phyloP scores from a whole-genome alignment of 2,888 invertebrate species.

The Drosophila quinaria region DNA sequence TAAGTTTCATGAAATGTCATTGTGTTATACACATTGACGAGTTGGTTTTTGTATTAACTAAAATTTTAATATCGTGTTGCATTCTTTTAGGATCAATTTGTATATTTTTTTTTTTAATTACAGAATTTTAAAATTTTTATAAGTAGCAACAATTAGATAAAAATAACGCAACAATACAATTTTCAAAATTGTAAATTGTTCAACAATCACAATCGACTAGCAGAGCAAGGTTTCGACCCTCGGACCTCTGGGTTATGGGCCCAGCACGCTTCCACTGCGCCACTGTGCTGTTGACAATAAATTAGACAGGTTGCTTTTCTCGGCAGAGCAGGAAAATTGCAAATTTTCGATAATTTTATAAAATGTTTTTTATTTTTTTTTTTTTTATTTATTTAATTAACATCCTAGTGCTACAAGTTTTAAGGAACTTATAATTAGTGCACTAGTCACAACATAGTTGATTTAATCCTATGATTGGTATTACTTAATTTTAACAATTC shows the following conservation, averaged over 20 bases:
- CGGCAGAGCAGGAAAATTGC: neutral
- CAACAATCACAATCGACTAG: slow-evolving; percentile 25
- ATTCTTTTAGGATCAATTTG: neutral
- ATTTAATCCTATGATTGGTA: too few species aligned
- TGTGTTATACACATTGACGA: neutral
- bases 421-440: too few species aligned
- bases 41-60: neutral
- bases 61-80: neutral
- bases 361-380: too few species aligned
- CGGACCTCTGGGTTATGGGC: slow-evolving; percentile 68
- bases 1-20: neutral
- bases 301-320: too few species aligned
- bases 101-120: too few species aligned
- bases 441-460: too few species aligned
- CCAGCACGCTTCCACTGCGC: slow-evolving; percentile 69
- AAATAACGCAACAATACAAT: neutral
- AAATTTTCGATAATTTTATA: neutral
- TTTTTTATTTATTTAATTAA: too few species aligned
- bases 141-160: too few species aligned
- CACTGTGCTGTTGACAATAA: slow-evolving; percentile 43
- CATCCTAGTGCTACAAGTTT: too few species aligned
- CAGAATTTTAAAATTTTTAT: too few species aligned
- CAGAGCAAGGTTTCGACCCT: slow-evolving; percentile 68
- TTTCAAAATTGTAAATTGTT: neutral
- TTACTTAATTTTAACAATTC: too few species aligned